Percentiles rank a stretch among this genome's conserved stretches.
These are phyloP conservation scores for Sanderia malayensis DNA, from an alignment of 30 jellyfish, hydroid and myxozoan genomes.

Conservation along the genomic window DNA sequence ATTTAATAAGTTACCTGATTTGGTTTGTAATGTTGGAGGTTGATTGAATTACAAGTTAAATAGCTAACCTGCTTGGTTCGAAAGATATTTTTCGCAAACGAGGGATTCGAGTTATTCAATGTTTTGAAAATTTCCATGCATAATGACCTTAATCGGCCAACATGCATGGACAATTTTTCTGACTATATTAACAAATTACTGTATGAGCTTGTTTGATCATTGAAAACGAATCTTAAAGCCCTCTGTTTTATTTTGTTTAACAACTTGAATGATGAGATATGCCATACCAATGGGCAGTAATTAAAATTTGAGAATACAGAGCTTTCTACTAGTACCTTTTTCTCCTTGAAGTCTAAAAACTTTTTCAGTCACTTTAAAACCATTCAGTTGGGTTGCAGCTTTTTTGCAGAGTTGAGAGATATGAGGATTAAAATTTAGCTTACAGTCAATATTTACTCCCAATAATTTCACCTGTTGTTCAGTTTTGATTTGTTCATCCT, in stretches of 20 bases:
- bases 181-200: background rate
- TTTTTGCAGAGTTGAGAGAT: background rate
- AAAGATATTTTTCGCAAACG: background rate
- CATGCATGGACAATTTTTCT: background rate
- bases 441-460: background rate
- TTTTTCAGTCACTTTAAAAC: background rate
- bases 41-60: background rate
- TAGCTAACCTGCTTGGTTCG: background rate
- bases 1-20: background rate
- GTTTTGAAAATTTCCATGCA: background rate
- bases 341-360: background rate
- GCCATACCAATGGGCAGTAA: background rate
- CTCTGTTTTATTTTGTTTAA: background rate
- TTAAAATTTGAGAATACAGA: background rate
- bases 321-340: background rate
- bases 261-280: background rate
- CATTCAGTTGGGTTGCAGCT: background rate
- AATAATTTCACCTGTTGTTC: background rate
- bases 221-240: background rate
- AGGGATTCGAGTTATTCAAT: too few species aligned
- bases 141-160: background rate
- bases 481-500: background rate
- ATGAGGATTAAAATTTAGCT: background rate
- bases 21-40: background rate
- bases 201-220: background rate